These are phyloP conservation scores for Microcebus jonahi DNA, from an alignment of 2,113 vertebrate genomes.

Conservation along the genomic window DNA sequence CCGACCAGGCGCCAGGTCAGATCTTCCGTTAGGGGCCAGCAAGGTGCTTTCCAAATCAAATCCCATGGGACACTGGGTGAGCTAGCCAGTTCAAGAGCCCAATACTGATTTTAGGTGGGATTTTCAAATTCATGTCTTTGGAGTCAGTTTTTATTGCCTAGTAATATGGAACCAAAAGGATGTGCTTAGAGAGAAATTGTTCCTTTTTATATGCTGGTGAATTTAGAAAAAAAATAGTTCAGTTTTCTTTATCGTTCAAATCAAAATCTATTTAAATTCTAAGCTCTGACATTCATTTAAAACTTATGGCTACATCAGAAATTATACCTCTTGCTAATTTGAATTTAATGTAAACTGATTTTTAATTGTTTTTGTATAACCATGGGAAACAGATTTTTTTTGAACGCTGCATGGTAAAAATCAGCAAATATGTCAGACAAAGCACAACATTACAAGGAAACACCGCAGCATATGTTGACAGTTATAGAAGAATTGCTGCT, in stretches of 20 bases:
- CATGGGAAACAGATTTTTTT: constrained; percentile 66
- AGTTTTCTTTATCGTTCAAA: constrained; percentile 60
- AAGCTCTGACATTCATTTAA: constrained; percentile 64
- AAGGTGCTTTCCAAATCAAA: neutral
- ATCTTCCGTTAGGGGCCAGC: neutral
- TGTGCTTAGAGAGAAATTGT: constrained; percentile 7
- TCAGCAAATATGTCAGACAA: constrained; percentile 65
- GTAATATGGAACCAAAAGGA: neutral
- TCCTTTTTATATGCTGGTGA: neutral
- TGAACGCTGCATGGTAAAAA: constrained; percentile 57
- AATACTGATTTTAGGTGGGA: neutral
- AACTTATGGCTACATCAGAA: constrained; percentile 29
- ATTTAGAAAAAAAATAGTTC: neutral
- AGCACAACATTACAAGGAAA: constrained; percentile 60
- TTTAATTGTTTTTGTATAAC: constrained; percentile 74
- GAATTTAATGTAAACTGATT: constrained; percentile 68
- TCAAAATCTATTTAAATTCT: constrained; percentile 65
- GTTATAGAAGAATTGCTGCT: constrained; percentile 67
- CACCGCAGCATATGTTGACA: constrained; percentile 44
- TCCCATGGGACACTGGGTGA: accelerated
- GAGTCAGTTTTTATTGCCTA: constrained; percentile 5
- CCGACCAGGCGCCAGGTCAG: neutral
- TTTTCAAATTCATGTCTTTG: constrained; percentile 43
- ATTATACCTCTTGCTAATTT: constrained; percentile 68
- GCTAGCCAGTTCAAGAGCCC: neutral